Base-by-base conservation (phyloP, 1,140 invertebrate genomes). In the Drosophila truncata region DNA sequence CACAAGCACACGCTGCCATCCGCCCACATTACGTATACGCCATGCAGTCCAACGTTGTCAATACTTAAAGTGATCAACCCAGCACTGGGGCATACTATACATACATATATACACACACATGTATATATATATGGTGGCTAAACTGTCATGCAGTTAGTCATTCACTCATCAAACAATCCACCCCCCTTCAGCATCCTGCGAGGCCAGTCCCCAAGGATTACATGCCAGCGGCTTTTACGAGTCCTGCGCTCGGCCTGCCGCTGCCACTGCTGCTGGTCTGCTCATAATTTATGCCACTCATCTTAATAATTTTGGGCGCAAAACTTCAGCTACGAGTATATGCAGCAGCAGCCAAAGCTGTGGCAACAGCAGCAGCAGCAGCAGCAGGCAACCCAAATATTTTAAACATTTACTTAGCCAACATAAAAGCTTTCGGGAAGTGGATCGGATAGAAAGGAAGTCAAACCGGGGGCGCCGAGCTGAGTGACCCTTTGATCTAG, bases 201-300 rank as follows among this genome's bases (percentile, higher is more conserved):
- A 41, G 44, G 54, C 62, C 50, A 72, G 54, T 90, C 84, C 70
- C 84, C 55, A 54, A 79, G 85, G 85, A 88, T 88, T 90, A 90
- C 54, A 59, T 85, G 78, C 70, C 78, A 67, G 66, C 85, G 80
- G 84, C 81, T 80, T 80, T 88, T 87, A 80, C 54, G 83, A 86
- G 75, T 65, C 72, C 77, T 81, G 65, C 47, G 67, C 58, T 58
- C 60, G 46, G 46, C 31, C 59, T 55, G 78, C 50, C 23, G 44
- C 72, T 52, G 50, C 46, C 62, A 41, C 37, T 20, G 27, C 72
- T 63, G 50, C 47, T 69, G 63, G 61, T 27, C 71, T 59, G 64
- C 76, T 82, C 82, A 91, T 90, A 90, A 90, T 91, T 90, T 90
- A 90, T 90, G 83, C 86, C 82, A 90, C 86, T 90, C 86, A 90